Base-by-base conservation (phyloP, 2,888 invertebrate species). In the Xanthorhoe spadicearia region DNA sequence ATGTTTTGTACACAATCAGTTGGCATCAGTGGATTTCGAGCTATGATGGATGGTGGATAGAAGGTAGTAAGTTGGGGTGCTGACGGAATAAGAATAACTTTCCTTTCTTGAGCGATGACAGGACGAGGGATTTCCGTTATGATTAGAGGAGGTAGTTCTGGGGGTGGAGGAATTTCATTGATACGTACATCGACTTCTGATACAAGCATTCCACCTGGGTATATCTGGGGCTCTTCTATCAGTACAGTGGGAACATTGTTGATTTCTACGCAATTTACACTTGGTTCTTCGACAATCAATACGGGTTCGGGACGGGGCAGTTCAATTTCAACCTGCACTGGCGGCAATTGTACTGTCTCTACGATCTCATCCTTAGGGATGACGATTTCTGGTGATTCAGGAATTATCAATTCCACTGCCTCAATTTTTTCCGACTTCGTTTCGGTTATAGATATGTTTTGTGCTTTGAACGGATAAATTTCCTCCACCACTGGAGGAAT, bases 1-100 rank as follows among this genome's bases (percentile, higher is more conserved):
- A 83, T 78, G 54, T 83, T 72, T 59, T 78, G 75, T 18, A 72
- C 81, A 60, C 76, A 80, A 38, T 69, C 60, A 7, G 66, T 70
- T 9, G 77, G 75, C 5, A 64, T 56, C 28, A 60, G 55, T 6
- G 50, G 19, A 19, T 28, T 48, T 46, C 57, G 61, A 13, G 53
- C 51, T 46, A 60, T 74, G 50, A 54, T 64, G 19, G 48, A 74
- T 46, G 19, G 71, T 66, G 64, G 77, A 68, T 28, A 46, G 15
- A 65, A 43, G 8, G 59, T 17, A 6, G 55, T 48, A 0, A 80
- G 54, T 63, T 73, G 72, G 48, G 77, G 79, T 58, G 72, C 68
- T 10, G 74, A 63, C 9, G 77, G 74, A 6, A 77, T 59, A 5
- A 75, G 56, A 18, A 77, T 58, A 7, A 74, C 51, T 1, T 54